phyloP scores from a whole-genome alignment of 2,888 invertebrate species.

The Lampropteryx suffumata region DNA sequence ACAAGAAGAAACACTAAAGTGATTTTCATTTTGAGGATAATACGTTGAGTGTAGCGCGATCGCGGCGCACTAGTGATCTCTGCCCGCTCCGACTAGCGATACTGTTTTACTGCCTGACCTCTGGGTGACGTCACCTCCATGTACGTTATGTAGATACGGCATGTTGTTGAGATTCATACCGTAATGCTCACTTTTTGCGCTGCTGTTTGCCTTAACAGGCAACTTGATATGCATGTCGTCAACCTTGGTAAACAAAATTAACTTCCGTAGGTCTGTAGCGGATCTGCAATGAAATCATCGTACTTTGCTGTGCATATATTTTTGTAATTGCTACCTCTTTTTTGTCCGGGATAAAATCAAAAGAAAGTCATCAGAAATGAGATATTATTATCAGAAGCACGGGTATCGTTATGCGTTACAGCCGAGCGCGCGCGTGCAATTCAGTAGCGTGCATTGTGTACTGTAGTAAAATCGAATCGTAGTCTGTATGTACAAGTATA shows the following conservation, averaged over 20 bases:
- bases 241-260: slow-evolving; percentile 53
- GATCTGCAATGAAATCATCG: slow-evolving; percentile 18
- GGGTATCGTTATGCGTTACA: slow-evolving; percentile 62
- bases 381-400: slow-evolving; percentile 64
- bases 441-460: slow-evolving; percentile 56
- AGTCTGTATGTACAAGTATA: slow-evolving; percentile 49
- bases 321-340: too few species aligned
- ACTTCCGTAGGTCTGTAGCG: slow-evolving; percentile 33
- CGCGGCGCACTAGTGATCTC: slow-evolving; percentile 75
- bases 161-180: slow-evolving; percentile 65
- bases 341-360: slow-evolving; percentile 36
- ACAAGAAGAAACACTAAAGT: slow-evolving; percentile 54
- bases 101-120: slow-evolving; percentile 58
- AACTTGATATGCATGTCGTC: slow-evolving; percentile 39
- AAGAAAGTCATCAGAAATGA: slow-evolving; percentile 66
- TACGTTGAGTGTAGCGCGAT: slow-evolving; percentile 65
- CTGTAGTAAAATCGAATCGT: slow-evolving; percentile 61
- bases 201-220: slow-evolving; percentile 52
- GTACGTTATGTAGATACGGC: slow-evolving; percentile 49
- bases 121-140: slow-evolving; percentile 70
- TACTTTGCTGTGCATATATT: too few species aligned
- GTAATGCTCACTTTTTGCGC: slow-evolving; percentile 65
- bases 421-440: slow-evolving; percentile 61
- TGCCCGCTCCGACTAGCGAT: slow-evolving; percentile 57
- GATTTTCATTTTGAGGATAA: slow-evolving; percentile 61